Percentiles rank a stretch among this genome's conserved stretches.
Conservation (phyloP, 1,140 invertebrate species). For the Ips nitidus region DNA sequence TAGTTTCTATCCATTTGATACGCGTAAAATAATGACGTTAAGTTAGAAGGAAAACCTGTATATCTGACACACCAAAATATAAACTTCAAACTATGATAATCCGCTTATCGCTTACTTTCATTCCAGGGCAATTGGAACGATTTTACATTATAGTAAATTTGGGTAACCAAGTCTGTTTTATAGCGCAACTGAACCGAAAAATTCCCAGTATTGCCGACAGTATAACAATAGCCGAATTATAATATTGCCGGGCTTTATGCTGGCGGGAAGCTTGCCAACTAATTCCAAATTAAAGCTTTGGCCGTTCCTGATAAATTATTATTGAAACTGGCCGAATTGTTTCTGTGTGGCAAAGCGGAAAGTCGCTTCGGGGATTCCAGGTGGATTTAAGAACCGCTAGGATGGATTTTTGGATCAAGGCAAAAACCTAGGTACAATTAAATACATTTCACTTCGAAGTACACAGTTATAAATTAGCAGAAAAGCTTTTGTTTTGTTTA, state of each 20-base stretch:
- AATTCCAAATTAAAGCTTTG: conserved; percentile 22
- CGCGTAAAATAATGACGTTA: no score
- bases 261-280: neutral
- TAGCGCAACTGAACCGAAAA: conserved; percentile 4
- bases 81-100: neutral
- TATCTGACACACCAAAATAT: no score
- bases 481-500: no score
- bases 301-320: conserved; percentile 18
- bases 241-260: conserved; percentile 3
- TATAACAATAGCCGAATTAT: conserved; percentile 18
- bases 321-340: conserved; percentile 16
- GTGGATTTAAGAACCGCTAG: conserved; percentile 14
- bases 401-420: conserved; percentile 1
- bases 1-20: no score
- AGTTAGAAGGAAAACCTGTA: no score
- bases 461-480: no score
- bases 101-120: neutral
- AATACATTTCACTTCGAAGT: neutral
- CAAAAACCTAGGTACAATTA: neutral
- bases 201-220: conserved; percentile 14
- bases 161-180: conserved; percentile 3
- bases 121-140: conserved; percentile 1
- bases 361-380: conserved; percentile 11
- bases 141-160: conserved; percentile 7
- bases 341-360: conserved; percentile 4